These are phyloP conservation scores for Macrobrachium nipponense DNA, from an alignment of 1,140 invertebrate genomes.

Conservation along the genomic window DNA sequence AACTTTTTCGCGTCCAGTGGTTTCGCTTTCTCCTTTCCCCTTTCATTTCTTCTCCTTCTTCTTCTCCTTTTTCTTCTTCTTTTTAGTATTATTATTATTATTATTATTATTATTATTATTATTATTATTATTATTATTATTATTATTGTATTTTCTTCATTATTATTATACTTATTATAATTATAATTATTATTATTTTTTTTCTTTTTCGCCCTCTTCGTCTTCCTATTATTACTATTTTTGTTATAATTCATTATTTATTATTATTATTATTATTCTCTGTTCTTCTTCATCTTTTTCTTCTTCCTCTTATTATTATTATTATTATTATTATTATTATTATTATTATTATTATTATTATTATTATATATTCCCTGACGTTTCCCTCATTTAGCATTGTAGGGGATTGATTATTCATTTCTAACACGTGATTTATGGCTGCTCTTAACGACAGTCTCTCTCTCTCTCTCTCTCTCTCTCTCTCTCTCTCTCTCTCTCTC, in stretches of 20 bases:
- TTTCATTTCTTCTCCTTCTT: background rate
- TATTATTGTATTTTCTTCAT: no score
- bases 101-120: background rate
- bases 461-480: conserved; percentile 18
- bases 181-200: no score
- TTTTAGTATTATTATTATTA: background rate
- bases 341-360: background rate
- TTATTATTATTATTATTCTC: background rate
- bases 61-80: background rate
- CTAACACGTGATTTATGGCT: no score
- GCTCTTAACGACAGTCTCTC: background rate
- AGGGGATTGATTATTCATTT: no score
- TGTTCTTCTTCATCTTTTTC: no score
- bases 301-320: background rate
- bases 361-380: no score
- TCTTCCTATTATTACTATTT: no score
- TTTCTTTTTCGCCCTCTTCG: no score
- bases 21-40: background rate
- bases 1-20: background rate
- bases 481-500: conserved; percentile 18
- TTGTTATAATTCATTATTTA: no score
- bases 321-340: background rate
- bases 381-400: no score
- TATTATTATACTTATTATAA: no score
- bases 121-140: background rate